Percentiles rank a stretch among this genome's conserved stretches.
Conservation (phyloP, 2,113 vertebrate genomes). For the Oryzias javanicus region DNA sequence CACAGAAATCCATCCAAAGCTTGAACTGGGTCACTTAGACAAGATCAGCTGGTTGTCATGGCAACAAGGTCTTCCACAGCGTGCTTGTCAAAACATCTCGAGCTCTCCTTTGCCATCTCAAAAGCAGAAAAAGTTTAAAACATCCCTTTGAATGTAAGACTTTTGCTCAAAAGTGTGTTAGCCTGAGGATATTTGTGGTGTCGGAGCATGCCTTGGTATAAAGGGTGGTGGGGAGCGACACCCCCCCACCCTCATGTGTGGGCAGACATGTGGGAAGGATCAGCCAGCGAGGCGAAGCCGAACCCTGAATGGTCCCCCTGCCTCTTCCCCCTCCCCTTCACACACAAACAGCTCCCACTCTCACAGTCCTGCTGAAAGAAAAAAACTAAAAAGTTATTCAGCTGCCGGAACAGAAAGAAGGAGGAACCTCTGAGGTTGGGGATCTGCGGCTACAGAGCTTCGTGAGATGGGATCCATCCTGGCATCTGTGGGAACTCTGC, state of each 20-base stretch:
- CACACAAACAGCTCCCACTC: conserved; percentile 4
- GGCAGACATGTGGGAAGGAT: conserved; percentile 45
- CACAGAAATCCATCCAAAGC: neutral
- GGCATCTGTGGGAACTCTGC: conserved; percentile 14
- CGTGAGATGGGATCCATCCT: conserved; percentile 14
- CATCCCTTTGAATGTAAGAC: too few species aligned
- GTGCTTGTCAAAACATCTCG: too few species aligned
- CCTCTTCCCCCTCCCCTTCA: neutral
- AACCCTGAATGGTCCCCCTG: conserved; percentile 16
- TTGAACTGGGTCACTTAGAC: conserved; percentile 5
- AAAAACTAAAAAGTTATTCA: neutral
- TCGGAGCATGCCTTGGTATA: neutral
- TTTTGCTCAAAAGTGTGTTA: neutral
- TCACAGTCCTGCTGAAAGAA: neutral
- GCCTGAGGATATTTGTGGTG: neutral
- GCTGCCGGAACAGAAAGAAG: neutral
- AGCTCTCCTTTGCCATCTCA: neutral
- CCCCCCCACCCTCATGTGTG: conserved; percentile 2
- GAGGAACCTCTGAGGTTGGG: too few species aligned
- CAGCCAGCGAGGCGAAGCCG: conserved; percentile 22
- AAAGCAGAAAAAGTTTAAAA: neutral
- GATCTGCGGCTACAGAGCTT: too few species aligned
- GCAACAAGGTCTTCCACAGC: neutral
- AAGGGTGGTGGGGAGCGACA: conserved; percentile 3
- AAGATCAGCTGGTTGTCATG: neutral